Evolutionary conservation across 1,140 invertebrate species (phyloP), one percentile per base, ranked within the genome.

Genomic region (Phymastichus coffea): DNA sequence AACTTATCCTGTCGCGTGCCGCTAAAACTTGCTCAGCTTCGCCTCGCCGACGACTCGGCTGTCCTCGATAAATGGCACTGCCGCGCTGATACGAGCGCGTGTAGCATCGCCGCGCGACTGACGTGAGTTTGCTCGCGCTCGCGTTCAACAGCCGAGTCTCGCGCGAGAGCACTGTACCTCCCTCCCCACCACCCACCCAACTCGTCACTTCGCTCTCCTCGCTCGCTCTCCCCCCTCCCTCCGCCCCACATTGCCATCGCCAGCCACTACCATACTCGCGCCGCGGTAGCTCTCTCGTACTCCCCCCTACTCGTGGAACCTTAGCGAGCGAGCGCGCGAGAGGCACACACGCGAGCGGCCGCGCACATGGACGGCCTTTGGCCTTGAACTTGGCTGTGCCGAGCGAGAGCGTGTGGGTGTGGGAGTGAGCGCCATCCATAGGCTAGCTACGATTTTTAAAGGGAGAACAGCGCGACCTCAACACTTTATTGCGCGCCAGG

Each of bases 301-400:
- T 47, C 63, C 57, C 26, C 52, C 41, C 48, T 19, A 4, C 15
- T n/a, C n/a, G n/a, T n/a, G n/a, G n/a, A n/a, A n/a, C n/a, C n/a
- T 26, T 47, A 49, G 63, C 68, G 40, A 48, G 37, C 17, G 7
- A 7, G 4, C 19, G 17, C 37, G n/a, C 37, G 7, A 7, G 2
- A 19, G 7, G 25, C n/a, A n/a, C n/a, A n/a, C n/a, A n/a, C 44
- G 22, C 25, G n/a, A 1, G 20, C 15, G n/a, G 10, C 28, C 22
- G 22, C 44, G 33, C 33, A 28, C 30, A 17, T 33, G 37, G 19
- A 25, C 41, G 43, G 78, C 74, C 75, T 79, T 76, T 79, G 78
- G 78, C 85, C 87, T 87, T 87, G 86, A 87, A 88, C 86, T 87
- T 88, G 86, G 83, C 79, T 80, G 79, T 78, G 76, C 79, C 76